Percentiles rank a stretch among this genome's conserved stretches.
Evolutionary conservation across 1,140 invertebrate species (phyloP).

Genomic region (Hetaerina americana): DNA sequence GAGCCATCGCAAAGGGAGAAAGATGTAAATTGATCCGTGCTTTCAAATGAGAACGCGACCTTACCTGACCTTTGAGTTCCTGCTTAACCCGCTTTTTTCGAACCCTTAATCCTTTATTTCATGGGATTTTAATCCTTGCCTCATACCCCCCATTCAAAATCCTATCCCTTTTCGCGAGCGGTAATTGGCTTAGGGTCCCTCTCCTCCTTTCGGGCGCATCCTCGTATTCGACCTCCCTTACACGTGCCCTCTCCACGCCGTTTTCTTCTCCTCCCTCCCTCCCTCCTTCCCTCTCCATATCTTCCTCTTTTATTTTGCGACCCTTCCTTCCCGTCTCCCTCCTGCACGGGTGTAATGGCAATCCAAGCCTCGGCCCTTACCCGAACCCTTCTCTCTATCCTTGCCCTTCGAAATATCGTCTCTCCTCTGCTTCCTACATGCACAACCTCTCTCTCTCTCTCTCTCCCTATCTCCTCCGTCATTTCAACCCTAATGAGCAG

Average conservation of each 20-base stretch:
- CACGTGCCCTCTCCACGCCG: no score
- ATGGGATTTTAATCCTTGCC: not conserved
- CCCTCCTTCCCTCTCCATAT: no score
- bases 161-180: not conserved
- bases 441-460: not conserved
- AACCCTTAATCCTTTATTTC: not conserved
- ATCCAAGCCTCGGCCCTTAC: not conserved
- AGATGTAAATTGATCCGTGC: no score
- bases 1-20: no score
- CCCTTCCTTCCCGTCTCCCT: no score
- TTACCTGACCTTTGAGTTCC: not conserved
- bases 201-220: not conserved
- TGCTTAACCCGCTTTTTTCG: not conserved
- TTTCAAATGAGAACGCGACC: not conserved
- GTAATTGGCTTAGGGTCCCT: not conserved
- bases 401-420: no score
- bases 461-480: not conserved
- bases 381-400: no score
- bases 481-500: not conserved
- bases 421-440: not conserved
- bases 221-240: no score
- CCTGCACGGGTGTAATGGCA: no score
- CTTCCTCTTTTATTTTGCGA: no score
- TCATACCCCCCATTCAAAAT: not conserved
- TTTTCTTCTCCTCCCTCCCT: not conserved